These are phyloP conservation scores for Meloe dianella DNA, from an alignment of 2,888 invertebrate species.

Conservation along the genomic window DNA sequence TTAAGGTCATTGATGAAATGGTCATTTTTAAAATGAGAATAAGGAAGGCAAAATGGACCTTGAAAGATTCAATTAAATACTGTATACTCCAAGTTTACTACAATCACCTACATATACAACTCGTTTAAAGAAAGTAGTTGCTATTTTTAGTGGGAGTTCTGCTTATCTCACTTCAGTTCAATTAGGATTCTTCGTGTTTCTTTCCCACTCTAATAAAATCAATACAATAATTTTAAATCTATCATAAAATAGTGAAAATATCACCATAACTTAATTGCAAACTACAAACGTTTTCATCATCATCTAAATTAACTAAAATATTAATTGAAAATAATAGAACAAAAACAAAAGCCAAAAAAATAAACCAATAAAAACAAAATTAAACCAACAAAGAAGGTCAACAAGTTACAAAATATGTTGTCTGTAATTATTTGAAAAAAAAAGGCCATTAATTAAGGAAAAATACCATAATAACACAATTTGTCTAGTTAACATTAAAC, in stretches of 20 bases:
- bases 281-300: neutral
- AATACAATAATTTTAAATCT: too few species aligned
- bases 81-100: neutral
- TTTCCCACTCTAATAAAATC: too few species aligned
- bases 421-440: neutral
- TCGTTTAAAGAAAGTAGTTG: too few species aligned
- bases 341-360: neutral
- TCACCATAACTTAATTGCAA: neutral
- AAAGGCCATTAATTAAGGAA: neutral
- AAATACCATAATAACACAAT: neutral
- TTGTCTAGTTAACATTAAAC: neutral
- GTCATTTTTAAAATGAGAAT: too few species aligned
- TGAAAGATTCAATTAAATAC: neutral
- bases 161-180: too few species aligned
- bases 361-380: neutral
- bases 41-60: too few species aligned
- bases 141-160: too few species aligned
- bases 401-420: constrained; percentile 1
- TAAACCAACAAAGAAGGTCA: constrained; percentile 3
- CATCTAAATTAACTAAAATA: neutral
- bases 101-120: neutral
- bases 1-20: too few species aligned
- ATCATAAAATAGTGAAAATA: too few species aligned
- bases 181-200: too few species aligned
- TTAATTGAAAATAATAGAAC: too few species aligned